Evolutionary conservation across 2,113 vertebrate species (phyloP), one percentile per base, ranked within the genome.

Genomic region (Callipepla squamata): DNA sequence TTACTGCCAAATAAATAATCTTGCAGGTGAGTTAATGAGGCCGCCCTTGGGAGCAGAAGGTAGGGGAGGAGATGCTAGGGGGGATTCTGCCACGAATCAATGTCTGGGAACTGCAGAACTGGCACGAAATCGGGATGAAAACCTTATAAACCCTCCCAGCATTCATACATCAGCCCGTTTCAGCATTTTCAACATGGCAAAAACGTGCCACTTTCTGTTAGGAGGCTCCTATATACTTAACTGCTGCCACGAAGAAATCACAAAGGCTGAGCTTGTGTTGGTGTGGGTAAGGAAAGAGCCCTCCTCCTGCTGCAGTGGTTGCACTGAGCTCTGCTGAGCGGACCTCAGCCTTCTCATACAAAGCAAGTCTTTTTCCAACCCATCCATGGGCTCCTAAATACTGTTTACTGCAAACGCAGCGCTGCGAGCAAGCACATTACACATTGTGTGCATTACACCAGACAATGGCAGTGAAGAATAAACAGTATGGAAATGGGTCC

Each of bases 1-100:
- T 95, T 90, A 95, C 80, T 90, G 94, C 91, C 93, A 81, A 89
- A 95, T 96, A 96, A 97, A 97, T 96, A 93, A 96, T 34, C 74
- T 87, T 89, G 57, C 94, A 93, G 94, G 94, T 94, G 85, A 78
- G 85, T 75, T 85, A 45, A 78, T 95, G 90, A 89, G 87, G 89
- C 87, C 94, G 84, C 86, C 89, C 90, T 68, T 38, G 53, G 82
- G 79, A 96, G 77, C 50, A 80, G 65, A 59, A 30, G 22, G 8
- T 53, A 63, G 36, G 48, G 50, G 77, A 69, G 81, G 53, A 74
- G 34, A 85, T 12, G 6, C 44, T 36, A 32, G 42, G 8, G 50
- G 62, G 74, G 70, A 53, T 53, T 53, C 69, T 91, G 77, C 50
- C 62, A 66, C 87, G 80, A 70, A 83, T 81, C 72, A 93, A 45